A percentile compares a stretch with the other conserved stretches of the same genome.
phyloP scores from a whole-genome alignment of 2,888 invertebrate species.

The Zele albiditarsus region DNA sequence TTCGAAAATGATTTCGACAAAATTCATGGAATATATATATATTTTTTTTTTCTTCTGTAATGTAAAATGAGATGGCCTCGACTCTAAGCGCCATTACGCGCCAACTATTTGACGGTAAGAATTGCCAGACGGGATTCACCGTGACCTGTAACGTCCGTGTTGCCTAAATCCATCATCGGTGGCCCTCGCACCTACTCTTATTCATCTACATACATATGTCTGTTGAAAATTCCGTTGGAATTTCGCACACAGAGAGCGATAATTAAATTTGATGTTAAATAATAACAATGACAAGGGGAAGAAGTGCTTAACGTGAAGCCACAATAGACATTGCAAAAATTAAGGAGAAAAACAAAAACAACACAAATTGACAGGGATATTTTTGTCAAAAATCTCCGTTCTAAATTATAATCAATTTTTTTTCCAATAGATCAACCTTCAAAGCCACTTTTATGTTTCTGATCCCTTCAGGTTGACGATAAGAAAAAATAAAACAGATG shows the following conservation, averaged over 20 bases:
- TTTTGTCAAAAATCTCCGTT: not conserved
- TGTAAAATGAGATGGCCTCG: slow-evolving; percentile 31
- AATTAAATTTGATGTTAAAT: slow-evolving; percentile 6
- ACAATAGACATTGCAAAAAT: not conserved
- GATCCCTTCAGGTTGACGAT: not conserved
- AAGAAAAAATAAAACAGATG: not conserved
- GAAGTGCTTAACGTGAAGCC: not conserved
- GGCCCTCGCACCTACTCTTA: slow-evolving; percentile 33
- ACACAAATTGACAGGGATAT: not conserved
- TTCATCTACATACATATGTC: slow-evolving; percentile 7
- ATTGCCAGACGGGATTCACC: slow-evolving; percentile 45
- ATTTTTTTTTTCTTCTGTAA: not conserved
- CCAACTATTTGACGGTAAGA: slow-evolving; percentile 47
- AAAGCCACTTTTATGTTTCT: not conserved
- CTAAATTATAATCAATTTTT: not conserved
- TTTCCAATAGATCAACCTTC: not conserved
- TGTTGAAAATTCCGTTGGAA: slow-evolving; percentile 7
- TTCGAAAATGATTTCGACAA: too few relatives aligned
- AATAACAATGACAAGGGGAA: not conserved
- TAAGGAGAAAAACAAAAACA: not conserved
- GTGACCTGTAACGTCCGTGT: slow-evolving; percentile 47
- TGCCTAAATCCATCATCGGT: slow-evolving; percentile 53
- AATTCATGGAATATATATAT: too few relatives aligned
- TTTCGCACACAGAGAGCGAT: not conserved
- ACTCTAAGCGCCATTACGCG: slow-evolving; percentile 40